Evolutionary conservation across 2,888 invertebrate species (phyloP).

Genomic region (Imbricaverruca yamaguchii): DNA sequence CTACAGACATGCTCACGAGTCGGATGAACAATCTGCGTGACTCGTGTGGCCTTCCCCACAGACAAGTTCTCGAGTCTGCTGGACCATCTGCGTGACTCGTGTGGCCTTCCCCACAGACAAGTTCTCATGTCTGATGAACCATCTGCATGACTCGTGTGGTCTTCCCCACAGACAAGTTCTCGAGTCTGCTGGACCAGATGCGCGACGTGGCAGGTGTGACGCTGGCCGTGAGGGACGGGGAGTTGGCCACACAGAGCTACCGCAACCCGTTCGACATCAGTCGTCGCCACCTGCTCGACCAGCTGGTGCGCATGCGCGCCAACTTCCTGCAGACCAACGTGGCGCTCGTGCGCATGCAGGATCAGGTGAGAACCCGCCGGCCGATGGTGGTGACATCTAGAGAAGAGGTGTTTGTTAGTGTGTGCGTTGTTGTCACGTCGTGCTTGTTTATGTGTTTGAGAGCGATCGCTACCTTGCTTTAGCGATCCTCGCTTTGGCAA

Average conservation of each 20-base stretch:
- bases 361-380: neutral
- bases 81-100: slow-evolving; percentile 67
- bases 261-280: slow-evolving; percentile 95
- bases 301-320: slow-evolving; percentile 81
- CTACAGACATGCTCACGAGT: too few species aligned
- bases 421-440: too few species aligned
- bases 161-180: slow-evolving; percentile 59
- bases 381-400: too few species aligned
- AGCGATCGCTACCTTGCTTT: too few species aligned
- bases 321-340: slow-evolving; percentile 59
- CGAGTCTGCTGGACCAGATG: slow-evolving; percentile 71
- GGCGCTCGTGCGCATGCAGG: neutral
- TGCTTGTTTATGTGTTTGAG: too few species aligned
- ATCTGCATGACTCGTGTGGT: too few species aligned
- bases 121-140: too few species aligned
- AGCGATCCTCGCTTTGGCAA: too few species aligned
- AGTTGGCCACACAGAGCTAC: slow-evolving; percentile 59
- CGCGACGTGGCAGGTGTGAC: slow-evolving; percentile 75
- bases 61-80: slow-evolving; percentile 66
- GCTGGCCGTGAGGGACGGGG: slow-evolving; percentile 42
- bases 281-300: slow-evolving; percentile 76
- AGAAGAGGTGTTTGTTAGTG: too few species aligned
- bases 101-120: too few species aligned
- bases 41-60: too few species aligned
- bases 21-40: too few species aligned